These are phyloP conservation scores for Hassar affinis DNA, from an alignment of 2,113 vertebrate species.

Conservation along the genomic window DNA sequence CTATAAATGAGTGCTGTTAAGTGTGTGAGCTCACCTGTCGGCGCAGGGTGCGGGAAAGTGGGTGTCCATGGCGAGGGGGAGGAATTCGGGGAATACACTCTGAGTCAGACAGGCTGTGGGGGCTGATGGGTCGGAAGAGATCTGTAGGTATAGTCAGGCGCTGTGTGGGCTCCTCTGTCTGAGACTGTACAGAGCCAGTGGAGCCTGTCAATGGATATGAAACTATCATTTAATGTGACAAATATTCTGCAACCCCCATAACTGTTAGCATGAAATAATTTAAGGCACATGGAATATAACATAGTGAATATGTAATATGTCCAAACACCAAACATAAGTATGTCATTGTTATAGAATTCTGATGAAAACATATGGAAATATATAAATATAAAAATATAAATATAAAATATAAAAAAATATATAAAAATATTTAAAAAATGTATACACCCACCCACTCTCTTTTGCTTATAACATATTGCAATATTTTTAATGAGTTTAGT, in stretches of 20 bases:
- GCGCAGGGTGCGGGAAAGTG: constrained; percentile 85
- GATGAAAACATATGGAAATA: no score
- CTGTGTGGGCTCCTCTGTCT: constrained; percentile 74
- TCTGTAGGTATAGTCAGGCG: constrained; percentile 79
- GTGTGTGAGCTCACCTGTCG: constrained; percentile 81
- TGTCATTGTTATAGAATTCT: no score
- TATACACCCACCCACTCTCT: no score
- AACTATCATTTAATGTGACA: not conserved
- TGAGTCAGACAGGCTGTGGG: constrained; percentile 70
- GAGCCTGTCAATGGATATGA: constrained; percentile 75
- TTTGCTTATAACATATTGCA: no score
- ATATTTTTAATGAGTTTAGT: no score
- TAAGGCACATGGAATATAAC: not conserved
- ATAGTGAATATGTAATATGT: not conserved
- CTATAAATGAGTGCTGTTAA: not conserved
- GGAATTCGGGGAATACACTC: constrained; percentile 77
- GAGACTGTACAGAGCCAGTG: constrained; percentile 79
- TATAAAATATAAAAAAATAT: no score
- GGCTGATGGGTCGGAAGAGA: constrained; percentile 77
- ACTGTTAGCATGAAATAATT: not conserved
- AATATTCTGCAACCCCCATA: not conserved
- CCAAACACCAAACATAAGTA: no score
- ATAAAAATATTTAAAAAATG: no score
- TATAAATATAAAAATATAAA: no score
- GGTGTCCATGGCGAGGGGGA: constrained; percentile 76